A percentile compares a stretch with the other conserved stretches of the same genome.
Evolutionary conservation across 2,113 vertebrate genomes (phyloP).

Genomic region (Barbus barbus): DNA sequence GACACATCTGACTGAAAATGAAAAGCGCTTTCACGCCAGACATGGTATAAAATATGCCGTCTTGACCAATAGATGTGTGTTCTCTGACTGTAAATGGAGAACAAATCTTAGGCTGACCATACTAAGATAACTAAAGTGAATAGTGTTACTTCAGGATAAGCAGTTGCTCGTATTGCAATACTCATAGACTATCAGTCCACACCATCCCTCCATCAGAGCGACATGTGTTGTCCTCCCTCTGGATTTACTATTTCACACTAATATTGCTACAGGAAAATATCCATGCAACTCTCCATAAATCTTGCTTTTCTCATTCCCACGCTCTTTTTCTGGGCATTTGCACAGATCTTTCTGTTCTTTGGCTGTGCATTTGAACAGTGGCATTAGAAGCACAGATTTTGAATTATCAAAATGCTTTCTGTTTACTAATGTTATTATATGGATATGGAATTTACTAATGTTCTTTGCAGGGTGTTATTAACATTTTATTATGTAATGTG

Average conservation of each 20-base stretch:
- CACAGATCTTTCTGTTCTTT: slow-evolving; percentile 9
- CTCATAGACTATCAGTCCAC: neutral
- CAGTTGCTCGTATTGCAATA: neutral
- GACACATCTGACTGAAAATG: no score
- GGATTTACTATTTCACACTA: slow-evolving; percentile 4
- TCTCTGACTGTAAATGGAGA: slow-evolving; percentile 12
- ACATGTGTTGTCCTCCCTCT: neutral
- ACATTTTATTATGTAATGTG: slow-evolving; percentile 8
- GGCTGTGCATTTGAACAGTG: neutral
- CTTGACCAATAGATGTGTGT: neutral
- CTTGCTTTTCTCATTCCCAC: neutral
- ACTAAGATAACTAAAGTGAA: neutral
- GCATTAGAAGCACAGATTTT: neutral
- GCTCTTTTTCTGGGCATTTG: neutral
- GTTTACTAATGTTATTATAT: slow-evolving; percentile 29
- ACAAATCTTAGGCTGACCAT: neutral
- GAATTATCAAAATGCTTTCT: neutral
- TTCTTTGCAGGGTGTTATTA: neutral
- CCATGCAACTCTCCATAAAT: neutral
- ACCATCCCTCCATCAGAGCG: neutral
- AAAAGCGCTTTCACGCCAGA: no score
- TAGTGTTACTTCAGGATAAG: slow-evolving; percentile 6
- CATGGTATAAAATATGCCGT: no score
- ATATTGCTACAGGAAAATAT: neutral
- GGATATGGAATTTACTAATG: slow-evolving; percentile 33